Conservation (phyloP, 1,140 invertebrate species). For the Apis cerana region DNA sequence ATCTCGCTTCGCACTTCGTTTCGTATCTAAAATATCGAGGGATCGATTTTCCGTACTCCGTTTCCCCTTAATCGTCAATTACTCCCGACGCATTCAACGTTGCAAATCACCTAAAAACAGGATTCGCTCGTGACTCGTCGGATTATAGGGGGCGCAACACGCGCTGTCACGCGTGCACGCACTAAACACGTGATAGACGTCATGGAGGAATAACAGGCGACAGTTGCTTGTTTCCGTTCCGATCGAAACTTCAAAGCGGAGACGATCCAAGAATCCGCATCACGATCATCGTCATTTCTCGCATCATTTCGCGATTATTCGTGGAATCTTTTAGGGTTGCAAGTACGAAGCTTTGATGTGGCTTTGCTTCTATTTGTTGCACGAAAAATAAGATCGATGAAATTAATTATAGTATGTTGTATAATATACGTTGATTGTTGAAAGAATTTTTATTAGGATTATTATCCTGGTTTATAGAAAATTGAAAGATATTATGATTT, state of each 20-base stretch:
- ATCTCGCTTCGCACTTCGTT: not conserved
- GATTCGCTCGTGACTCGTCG: not conserved
- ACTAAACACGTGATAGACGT: conserved; percentile 60
- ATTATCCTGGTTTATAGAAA: too few species aligned
- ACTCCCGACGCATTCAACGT: too few species aligned
- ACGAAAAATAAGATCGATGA: not conserved
- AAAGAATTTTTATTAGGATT: too few species aligned
- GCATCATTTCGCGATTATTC: conserved; percentile 15
- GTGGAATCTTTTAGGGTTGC: conserved; percentile 33
- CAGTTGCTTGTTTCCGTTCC: conserved; percentile 7
- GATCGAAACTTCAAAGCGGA: conserved; percentile 57
- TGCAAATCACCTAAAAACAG: not conserved
- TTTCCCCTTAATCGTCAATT: not conserved
- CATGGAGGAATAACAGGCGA: conserved; percentile 38
- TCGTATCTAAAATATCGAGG: not conserved
- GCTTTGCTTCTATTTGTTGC: conserved; percentile 2
- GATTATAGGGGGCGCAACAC: not conserved
- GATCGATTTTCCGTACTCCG: not conserved
- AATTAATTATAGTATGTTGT: not conserved
- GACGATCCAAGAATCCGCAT: conserved; percentile 34
- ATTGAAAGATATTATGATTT: too few species aligned
- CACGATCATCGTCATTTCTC: conserved; percentile 47
- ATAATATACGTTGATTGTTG: not conserved
- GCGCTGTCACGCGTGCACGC: not conserved
- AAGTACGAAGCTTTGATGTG: conserved; percentile 30